Evolutionary conservation across 2,888 invertebrate species (phyloP), one percentile per base, ranked within the genome.

Genomic region (Bibio marci): DNA sequence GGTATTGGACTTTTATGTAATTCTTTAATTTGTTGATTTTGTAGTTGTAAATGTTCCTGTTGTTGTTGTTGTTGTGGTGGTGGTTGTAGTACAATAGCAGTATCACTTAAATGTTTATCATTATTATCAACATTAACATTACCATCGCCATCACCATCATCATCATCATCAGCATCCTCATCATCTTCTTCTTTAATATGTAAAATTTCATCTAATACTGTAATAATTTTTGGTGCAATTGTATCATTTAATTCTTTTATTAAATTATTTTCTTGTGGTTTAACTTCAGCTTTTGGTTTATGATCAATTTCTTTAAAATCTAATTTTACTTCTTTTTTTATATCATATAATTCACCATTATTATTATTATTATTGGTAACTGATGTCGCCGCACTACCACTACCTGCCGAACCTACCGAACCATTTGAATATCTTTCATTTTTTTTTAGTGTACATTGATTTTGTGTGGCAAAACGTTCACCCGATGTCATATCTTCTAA

Each of bases 381-480:
- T n/a, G n/a, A n/a, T n/a, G n/a, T n/a, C n/a, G n/a, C n/a, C n/a
- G n/a, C n/a, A n/a, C n/a, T n/a, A 22, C 22, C 28, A 12, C 28
- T 11, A 28, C 11, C n/a, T 12, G 3, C 27, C 5, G 12, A 3
- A 13, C 22, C 14, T 10, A 38, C 34, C n/a, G 38, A 33, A 17
- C 44, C 45, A 17, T 35, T 42, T 10, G 45, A 43, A 32, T 47
- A 48, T 26, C 48, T 37, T 44, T 49, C 49, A 51, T 73, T 73
- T 52, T 81, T 82, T 53, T 80, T 81, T 40, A 82, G 59, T 0
- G 82, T 82, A 48, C 77, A 76, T 56, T 80, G 80, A 52, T 80
- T 80, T 47, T 79, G 79, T 50, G 79, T 77, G 37, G 81, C 82
- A 54, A 82, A 82, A 25, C 78, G 66, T 52, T 81, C 81, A 22